These are phyloP conservation scores for Cyphomyrmex costatus DNA, from an alignment of 1,140 invertebrate species.

Conservation along the genomic window DNA sequence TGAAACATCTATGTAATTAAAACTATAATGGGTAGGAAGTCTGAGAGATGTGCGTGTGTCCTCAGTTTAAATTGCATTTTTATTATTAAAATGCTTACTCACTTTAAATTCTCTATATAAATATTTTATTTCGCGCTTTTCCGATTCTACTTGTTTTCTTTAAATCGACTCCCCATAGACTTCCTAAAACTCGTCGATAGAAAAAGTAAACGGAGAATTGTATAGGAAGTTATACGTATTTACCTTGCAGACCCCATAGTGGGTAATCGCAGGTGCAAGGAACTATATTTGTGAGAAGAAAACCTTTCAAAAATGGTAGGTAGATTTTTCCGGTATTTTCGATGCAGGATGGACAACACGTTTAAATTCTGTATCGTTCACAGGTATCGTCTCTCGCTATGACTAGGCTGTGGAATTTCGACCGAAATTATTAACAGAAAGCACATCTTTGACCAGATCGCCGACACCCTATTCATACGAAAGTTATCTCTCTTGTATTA, in stretches of 20 bases:
- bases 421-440: constrained; percentile 46
- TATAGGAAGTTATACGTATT: too few relatives aligned
- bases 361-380: constrained; percentile 53
- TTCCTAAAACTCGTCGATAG: constrained; percentile 26
- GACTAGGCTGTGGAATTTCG: constrained; percentile 26
- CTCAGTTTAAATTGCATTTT: not conserved
- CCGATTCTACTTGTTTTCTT: not conserved
- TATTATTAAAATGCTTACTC: not conserved
- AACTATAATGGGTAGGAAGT: not conserved
- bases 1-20: not conserved
- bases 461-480: not conserved
- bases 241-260: not conserved
- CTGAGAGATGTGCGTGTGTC: not conserved
- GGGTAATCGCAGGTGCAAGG: constrained; percentile 37
- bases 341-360: constrained; percentile 6
- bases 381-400: constrained; percentile 25
- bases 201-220: not conserved
- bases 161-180: not conserved
- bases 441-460: not conserved
- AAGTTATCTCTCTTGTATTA: constrained; percentile 3
- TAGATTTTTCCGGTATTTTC: constrained; percentile 17
- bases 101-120: not conserved
- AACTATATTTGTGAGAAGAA: constrained; percentile 13
- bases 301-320: constrained; percentile 31
- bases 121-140: constrained; percentile 15